These are phyloP conservation scores for Talpa occidentalis DNA, from an alignment of 2,113 vertebrate species.

Conservation along the genomic window DNA sequence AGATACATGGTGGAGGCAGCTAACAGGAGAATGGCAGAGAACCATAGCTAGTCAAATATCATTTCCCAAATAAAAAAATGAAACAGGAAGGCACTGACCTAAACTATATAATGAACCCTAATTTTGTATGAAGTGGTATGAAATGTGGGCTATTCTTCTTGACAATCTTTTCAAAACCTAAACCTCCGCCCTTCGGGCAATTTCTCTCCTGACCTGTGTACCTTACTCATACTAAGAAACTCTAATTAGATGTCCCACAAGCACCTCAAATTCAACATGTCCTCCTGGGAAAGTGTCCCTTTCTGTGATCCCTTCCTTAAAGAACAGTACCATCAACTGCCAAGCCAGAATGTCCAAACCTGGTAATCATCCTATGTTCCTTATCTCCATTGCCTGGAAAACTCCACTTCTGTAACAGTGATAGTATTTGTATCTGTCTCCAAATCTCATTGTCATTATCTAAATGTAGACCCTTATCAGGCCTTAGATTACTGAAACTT, in stretches of 20 bases:
- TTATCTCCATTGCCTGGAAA: background rate
- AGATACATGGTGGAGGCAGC: background rate
- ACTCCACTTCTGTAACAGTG: conserved; percentile 27
- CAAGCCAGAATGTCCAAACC: background rate
- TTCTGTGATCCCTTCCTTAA: background rate
- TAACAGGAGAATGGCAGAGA: background rate
- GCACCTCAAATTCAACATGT: background rate
- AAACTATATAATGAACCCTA: conserved; percentile 20
- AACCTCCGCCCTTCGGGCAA: background rate
- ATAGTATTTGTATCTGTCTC: background rate
- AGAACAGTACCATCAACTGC: background rate
- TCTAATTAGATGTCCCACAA: background rate
- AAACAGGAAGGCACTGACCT: background rate
- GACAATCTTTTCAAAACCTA: background rate
- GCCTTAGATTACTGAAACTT: background rate
- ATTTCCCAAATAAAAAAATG: conserved; percentile 8
- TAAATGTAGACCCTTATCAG: background rate
- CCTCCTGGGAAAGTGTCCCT: background rate
- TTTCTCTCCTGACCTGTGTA: background rate
- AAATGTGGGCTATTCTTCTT: background rate
- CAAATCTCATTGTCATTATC: background rate
- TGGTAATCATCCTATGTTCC: background rate
- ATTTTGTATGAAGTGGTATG: background rate
- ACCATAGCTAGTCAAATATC: background rate
- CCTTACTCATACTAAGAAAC: background rate